Evolutionary conservation across 1,140 invertebrate species (phyloP).

Genomic region (Trachymyrmex cornetzi): DNA sequence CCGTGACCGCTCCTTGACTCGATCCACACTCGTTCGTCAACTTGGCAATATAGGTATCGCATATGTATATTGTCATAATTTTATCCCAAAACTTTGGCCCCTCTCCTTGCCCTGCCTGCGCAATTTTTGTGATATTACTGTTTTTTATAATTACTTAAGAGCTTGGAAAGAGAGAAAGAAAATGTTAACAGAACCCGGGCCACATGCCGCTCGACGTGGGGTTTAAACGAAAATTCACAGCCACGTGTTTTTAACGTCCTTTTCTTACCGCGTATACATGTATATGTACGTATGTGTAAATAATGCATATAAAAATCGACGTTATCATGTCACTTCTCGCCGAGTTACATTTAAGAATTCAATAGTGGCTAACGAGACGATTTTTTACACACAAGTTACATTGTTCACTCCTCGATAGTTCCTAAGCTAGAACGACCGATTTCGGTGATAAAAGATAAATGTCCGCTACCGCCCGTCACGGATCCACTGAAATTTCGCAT

Average conservation of each 20-base stretch:
- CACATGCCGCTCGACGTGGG: conserved; percentile 72
- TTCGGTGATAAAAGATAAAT: conserved; percentile 59
- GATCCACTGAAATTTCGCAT: conserved; percentile 74
- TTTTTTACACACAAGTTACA: conserved; percentile 51
- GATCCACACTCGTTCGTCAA: conserved; percentile 78
- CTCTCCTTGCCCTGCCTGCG: conserved; percentile 82
- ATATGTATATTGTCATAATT: conserved; percentile 73
- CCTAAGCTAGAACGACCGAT: conserved; percentile 77
- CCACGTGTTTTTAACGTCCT: conserved; percentile 47
- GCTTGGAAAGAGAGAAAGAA: conserved; percentile 66
- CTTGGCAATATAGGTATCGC: conserved; percentile 67
- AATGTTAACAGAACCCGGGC: conserved; percentile 65
- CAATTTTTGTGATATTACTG: conserved; percentile 85
- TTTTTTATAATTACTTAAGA: conserved; percentile 84
- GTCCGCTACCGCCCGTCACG: conserved; percentile 65
- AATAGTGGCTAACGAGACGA: conserved; percentile 30
- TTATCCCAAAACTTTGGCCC: conserved; percentile 78
- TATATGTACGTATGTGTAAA: conserved; percentile 29
- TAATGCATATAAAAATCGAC: conserved; percentile 40
- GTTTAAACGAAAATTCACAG: conserved; percentile 20
- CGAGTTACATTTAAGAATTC: conserved; percentile 44
- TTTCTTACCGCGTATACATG: conserved; percentile 5
- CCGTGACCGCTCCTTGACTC: conserved; percentile 79
- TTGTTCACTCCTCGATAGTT: conserved; percentile 80
- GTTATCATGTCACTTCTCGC: conserved; percentile 21